Base-by-base conservation (phyloP, 2,113 vertebrate genomes). In the Lipophrys pholis region DNA sequence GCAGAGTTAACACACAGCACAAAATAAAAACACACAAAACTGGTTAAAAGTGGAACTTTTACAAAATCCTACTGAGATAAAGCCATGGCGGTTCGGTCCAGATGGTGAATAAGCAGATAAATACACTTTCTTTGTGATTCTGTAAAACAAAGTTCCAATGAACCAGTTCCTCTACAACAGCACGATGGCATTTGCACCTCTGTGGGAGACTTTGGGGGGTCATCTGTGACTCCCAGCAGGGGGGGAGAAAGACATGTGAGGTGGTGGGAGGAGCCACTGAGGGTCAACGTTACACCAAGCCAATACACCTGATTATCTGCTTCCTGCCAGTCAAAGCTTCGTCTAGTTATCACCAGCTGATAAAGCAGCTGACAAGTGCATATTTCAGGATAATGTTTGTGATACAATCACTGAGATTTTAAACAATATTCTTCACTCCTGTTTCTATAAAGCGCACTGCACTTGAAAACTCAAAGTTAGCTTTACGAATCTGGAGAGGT, bases 181-280 rank as follows among this genome's bases (percentile, higher is more conserved):
- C 43, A 42, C 55, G 50, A 68, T 66, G 51, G 57, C 54, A 86
- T 88, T 88, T 85, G 64, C 81, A 83, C 53, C 59, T 84, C 68
- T 80, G 60, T 70, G 40, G 36, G 61, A 51, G 67, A 78, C 21
- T 21, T 30, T 1, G 7, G n/a, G n/a, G 57, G 42, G 30, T 71
- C 60, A 35, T 57, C n/a, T 3, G 58, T 58, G 54, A 61, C 15
- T 73, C 71, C 50, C 86, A 80, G 83, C 74, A 78, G 82, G 89
- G 58, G 51, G 46, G 41, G 45, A 54, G 54, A 16, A 51, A 30
- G 65, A n/a, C n/a, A 59, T 58, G 42, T 11, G 35, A 36, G 48
- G 21, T 17, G 43, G 9, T 16, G 36, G 39, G 64, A 52, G 42
- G 76, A 78, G 73, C 35, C 5, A 11, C 12, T 7, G 5, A 10